A percentile compares a stretch with the other conserved stretches of the same genome.
Evolutionary conservation across 1,140 invertebrate genomes (phyloP).

Genomic region (Trichomalopsis sarcophagae): DNA sequence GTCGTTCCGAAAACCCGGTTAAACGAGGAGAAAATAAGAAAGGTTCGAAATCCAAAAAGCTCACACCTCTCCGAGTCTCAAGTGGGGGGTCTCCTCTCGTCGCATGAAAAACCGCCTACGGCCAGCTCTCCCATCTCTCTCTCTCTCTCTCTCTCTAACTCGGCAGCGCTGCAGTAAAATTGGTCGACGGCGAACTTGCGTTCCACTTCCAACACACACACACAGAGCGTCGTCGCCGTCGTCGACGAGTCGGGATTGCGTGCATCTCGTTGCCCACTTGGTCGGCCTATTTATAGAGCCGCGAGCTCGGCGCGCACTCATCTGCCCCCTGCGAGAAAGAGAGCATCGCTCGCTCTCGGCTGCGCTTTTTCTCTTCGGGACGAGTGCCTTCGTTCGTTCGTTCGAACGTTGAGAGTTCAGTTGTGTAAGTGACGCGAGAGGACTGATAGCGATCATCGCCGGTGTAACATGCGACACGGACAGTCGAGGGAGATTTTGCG

Average conservation of each 20-base stretch:
- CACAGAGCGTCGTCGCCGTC: neutral
- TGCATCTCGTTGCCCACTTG: constrained; percentile 63
- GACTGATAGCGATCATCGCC: neutral
- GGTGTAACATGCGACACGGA: neutral
- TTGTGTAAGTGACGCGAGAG: no score
- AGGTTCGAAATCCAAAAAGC: no score
- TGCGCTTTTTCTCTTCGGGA: neutral
- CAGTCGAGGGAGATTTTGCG: neutral
- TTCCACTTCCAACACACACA: constrained; percentile 58
- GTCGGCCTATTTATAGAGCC: constrained; percentile 63
- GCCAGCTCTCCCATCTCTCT: constrained; percentile 15
- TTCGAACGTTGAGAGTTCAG: neutral
- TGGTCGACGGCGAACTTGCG: constrained; percentile 52
- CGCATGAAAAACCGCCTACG: constrained; percentile 55
- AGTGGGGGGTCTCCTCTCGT: no score
- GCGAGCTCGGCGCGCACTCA: constrained; percentile 46
- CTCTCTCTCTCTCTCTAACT: no score
- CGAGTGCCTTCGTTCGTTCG: neutral
- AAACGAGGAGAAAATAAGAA: no score
- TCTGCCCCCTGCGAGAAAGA: constrained; percentile 53
- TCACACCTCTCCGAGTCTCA: no score
- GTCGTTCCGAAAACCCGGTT: no score
- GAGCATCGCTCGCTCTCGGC: neutral
- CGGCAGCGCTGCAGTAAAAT: constrained; percentile 53
- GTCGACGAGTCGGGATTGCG: constrained; percentile 52